Evolutionary conservation across 2,113 vertebrate species (phyloP).

Genomic region (Salminus brasiliensis): DNA sequence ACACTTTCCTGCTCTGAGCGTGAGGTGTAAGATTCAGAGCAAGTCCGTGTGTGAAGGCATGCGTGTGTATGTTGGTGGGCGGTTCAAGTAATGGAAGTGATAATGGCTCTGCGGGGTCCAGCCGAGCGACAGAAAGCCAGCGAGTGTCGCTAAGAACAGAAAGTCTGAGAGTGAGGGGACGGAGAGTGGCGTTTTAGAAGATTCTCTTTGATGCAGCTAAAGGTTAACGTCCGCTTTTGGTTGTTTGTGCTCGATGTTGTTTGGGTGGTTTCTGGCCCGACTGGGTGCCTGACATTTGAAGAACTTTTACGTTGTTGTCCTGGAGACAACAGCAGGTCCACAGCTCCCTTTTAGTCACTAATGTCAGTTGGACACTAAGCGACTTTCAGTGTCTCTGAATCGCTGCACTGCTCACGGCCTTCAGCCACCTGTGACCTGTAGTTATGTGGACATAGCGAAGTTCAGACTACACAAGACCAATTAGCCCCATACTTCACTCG

Average conservation of each 20-base stretch:
- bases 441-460: no score
- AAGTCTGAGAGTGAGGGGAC: background rate
- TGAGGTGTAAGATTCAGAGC: conserved; percentile 54
- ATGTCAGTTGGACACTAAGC: background rate
- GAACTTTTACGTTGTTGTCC: background rate
- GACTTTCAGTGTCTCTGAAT: no score
- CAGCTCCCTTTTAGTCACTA: background rate
- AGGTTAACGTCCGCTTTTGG: background rate
- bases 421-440: no score
- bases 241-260: background rate
- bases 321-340: background rate
- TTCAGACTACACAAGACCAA: no score
- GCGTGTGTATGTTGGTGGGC: background rate
- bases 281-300: conserved; percentile 4
- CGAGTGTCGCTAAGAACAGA: background rate
- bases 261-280: background rate
- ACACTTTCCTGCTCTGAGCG: conserved; percentile 54
- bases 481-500: no score
- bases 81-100: conserved; percentile 18
- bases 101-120: conserved; percentile 24
- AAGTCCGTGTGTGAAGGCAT: conserved; percentile 21
- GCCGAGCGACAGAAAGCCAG: background rate
- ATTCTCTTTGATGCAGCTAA: background rate
- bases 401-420: no score
- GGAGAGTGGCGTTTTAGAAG: background rate